Conservation (phyloP, 2,113 vertebrate species). For the Camarhynchus parvulus region DNA sequence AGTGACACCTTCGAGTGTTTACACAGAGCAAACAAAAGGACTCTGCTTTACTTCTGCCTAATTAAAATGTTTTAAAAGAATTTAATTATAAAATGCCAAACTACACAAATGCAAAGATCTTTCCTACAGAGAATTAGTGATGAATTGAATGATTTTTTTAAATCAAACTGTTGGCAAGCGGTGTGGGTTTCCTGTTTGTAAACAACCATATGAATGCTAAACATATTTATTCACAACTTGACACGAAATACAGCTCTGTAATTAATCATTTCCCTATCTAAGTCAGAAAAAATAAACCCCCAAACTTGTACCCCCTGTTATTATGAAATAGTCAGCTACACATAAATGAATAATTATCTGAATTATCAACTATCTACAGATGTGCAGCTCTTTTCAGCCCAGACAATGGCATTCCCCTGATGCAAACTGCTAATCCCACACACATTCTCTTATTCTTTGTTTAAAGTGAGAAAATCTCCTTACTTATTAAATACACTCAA, state of each 20-base stretch:
- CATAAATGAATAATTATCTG: conserved; percentile 72
- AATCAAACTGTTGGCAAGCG: conserved; percentile 75
- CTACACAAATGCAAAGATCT: conserved; percentile 69
- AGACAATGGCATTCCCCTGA: conserved; percentile 74
- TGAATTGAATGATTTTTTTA: conserved; percentile 66
- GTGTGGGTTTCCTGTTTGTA: conserved; percentile 71
- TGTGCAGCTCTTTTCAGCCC: conserved; percentile 70
- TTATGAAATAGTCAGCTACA: conserved; percentile 64
- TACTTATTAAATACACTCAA: conserved; percentile 75
- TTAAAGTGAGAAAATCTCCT: conserved; percentile 78
- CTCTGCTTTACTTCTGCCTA: conserved; percentile 62
- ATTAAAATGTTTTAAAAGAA: conserved; percentile 74
- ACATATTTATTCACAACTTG: conserved; percentile 78
- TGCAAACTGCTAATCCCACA: conserved; percentile 75
- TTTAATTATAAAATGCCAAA: conserved; percentile 73
- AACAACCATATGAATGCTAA: conserved; percentile 74
- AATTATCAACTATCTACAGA: conserved; percentile 83
- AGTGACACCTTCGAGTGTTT: neutral
- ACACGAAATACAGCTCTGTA: conserved; percentile 73
- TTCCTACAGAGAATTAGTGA: conserved; percentile 70
- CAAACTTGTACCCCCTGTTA: conserved; percentile 49
- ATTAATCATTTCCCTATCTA: conserved; percentile 78
- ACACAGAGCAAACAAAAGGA: conserved; percentile 35
- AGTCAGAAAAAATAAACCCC: conserved; percentile 67
- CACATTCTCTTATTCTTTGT: conserved; percentile 78